These are phyloP conservation scores for Cavia aperea DNA, from an alignment of 2,113 vertebrate species.

Conservation along the genomic window DNA sequence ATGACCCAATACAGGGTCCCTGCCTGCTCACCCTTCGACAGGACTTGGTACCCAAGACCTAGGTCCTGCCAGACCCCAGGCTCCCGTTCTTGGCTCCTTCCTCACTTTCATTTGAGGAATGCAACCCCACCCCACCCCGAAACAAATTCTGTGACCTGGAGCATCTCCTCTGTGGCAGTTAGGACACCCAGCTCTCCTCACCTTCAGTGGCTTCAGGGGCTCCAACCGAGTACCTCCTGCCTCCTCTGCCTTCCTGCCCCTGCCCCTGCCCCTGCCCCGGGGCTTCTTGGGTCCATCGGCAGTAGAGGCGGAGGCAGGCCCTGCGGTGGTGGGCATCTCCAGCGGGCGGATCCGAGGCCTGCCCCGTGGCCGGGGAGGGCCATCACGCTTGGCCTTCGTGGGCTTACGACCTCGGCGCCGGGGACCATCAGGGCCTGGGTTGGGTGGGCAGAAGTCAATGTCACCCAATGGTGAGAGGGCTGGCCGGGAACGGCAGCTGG, in stretches of 20 bases:
- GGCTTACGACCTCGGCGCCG: conserved; percentile 90
- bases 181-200: conserved; percentile 42
- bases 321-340: conserved; percentile 74
- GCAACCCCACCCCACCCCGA: rapidly evolving
- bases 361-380: conserved; percentile 87
- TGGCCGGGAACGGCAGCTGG: conserved; percentile 83
- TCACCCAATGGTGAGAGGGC: conserved; percentile 89
- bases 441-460: conserved; percentile 87
- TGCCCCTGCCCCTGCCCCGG: conserved; percentile 64
- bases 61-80: not conserved
- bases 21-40: rapidly evolving
- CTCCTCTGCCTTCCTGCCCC: conserved; percentile 69
- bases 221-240: conserved; percentile 62
- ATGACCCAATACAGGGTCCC: too few relatives aligned
- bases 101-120: not conserved
- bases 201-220: conserved; percentile 76
- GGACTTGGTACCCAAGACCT: not conserved
- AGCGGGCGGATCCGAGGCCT: conserved; percentile 88
- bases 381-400: conserved; percentile 89
- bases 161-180: not conserved
- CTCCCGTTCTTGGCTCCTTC: not conserved
- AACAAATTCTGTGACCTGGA: rapidly evolving
- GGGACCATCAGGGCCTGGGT: conserved; percentile 83
- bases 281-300: conserved; percentile 72
- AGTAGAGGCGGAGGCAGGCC: conserved; percentile 38